phyloP scores from a whole-genome alignment of 2,888 invertebrate species.

The Pollenia griseotomentosa region DNA sequence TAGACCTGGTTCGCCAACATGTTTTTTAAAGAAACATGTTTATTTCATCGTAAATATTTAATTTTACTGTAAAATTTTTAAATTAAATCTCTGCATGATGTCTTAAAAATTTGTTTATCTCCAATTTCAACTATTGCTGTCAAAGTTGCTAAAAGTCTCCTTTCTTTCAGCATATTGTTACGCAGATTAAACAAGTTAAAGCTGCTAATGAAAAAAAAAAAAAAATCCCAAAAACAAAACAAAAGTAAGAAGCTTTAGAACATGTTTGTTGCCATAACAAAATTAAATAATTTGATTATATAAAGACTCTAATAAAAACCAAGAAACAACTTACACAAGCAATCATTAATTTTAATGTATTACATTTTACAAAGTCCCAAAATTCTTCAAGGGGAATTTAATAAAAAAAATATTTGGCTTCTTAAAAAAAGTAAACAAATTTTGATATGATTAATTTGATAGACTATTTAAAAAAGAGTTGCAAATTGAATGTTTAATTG shows the following conservation, averaged over 20 bases:
- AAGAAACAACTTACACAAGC: neutral
- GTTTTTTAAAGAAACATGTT: neutral
- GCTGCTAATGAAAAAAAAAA: neutral
- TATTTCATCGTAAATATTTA: too few species aligned
- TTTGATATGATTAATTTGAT: too few species aligned
- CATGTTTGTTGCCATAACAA: constrained; percentile 3
- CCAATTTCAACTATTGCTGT: neutral
- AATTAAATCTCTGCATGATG: too few species aligned
- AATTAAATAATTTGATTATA: constrained; percentile 9
- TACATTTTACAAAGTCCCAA: neutral
- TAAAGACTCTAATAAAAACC: neutral
- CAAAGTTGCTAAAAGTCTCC: neutral
- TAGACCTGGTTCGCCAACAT: neutral
- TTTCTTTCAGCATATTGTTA: neutral
- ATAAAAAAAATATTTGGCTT: too few species aligned
- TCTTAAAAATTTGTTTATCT: neutral
- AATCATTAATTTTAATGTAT: constrained; percentile 33
- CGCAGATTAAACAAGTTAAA: constrained; percentile 18
- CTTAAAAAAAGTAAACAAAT: too few species aligned
- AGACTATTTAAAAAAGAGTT: too few species aligned
- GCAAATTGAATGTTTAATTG: too few species aligned
- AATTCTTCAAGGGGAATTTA: neutral
- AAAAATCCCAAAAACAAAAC: neutral
- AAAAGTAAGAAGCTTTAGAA: neutral
- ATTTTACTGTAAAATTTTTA: too few species aligned